phyloP scores from a whole-genome alignment of 2,888 invertebrate genomes.

The Busseola fusca region DNA sequence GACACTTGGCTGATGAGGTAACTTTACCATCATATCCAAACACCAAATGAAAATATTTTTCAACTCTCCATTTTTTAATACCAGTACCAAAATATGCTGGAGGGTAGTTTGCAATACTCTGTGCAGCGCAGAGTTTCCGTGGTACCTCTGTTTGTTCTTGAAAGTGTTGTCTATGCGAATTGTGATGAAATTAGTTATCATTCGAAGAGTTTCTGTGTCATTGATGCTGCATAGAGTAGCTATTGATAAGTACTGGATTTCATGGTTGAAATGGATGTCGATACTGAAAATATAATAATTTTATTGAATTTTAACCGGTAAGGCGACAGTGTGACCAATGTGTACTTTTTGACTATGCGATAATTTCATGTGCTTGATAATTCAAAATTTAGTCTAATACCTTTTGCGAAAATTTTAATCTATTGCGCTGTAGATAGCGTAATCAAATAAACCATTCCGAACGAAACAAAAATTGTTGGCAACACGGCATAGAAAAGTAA shows the following conservation, averaged over 20 bases:
- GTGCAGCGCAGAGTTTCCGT: conserved; percentile 81
- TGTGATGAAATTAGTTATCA: conserved; percentile 70
- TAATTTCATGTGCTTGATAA: no score
- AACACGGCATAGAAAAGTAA: no score
- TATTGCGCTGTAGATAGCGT: no score
- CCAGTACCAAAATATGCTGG: conserved; percentile 76
- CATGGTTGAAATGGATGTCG: conserved; percentile 73
- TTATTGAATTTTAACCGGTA: background rate
- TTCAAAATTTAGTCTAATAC: no score
- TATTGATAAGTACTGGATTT: conserved; percentile 75
- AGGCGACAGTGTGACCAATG: no score
- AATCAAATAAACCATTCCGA: no score
- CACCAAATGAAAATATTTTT: conserved; percentile 72
- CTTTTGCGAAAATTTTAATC: no score
- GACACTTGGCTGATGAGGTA: conserved; percentile 83
- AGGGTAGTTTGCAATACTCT: conserved; percentile 75
- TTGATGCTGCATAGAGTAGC: conserved; percentile 71
- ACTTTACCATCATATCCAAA: conserved; percentile 73
- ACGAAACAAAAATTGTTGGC: no score
- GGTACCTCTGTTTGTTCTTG: conserved; percentile 81
- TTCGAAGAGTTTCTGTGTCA: conserved; percentile 66
- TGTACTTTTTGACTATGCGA: no score
- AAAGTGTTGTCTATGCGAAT: conserved; percentile 75
- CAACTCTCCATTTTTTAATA: conserved; percentile 67
- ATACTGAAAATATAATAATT: conserved; percentile 68